These are phyloP conservation scores for Xenus cinereus DNA, from an alignment of 2,113 vertebrate genomes.

Conservation along the genomic window DNA sequence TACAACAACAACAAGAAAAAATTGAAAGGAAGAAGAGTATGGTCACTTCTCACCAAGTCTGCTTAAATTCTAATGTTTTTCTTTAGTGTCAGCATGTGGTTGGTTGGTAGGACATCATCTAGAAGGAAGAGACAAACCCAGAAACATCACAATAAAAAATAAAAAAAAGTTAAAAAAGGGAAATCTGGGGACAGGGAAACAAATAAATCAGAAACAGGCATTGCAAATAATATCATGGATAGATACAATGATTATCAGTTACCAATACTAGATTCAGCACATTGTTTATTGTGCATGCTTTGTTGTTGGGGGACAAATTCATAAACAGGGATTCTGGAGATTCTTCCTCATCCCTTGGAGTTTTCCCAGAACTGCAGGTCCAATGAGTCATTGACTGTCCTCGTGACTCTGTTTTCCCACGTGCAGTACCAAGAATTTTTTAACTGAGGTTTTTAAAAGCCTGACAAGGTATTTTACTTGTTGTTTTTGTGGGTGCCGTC, in stretches of 20 bases:
- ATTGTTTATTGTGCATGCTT: not conserved
- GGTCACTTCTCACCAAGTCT: not conserved
- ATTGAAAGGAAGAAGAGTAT: not conserved
- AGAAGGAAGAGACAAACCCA: not conserved
- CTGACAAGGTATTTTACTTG: not conserved
- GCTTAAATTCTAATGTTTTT: not conserved
- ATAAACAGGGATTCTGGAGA: not conserved
- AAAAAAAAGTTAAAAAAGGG: not conserved
- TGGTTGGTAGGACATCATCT: not conserved
- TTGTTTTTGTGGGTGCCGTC: not conserved
- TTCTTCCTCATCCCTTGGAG: not conserved
- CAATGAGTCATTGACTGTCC: not conserved
- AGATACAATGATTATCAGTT: not conserved
- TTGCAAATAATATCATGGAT: not conserved
- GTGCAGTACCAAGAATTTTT: accelerated
- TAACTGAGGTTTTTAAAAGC: not conserved
- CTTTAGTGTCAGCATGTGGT: not conserved
- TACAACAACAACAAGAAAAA: not conserved
- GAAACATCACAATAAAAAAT: not conserved
- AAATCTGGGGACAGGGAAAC: not conserved
- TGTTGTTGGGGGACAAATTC: not conserved
- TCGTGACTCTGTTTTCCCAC: not conserved
- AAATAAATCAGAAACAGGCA: not conserved
- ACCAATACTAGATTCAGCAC: not conserved
- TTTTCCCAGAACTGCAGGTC: not conserved